Percentiles rank a stretch among this genome's conserved stretches.
Conservation (phyloP, 2,797 vertebrate species). For the Decapterus maruadsi region DNA sequence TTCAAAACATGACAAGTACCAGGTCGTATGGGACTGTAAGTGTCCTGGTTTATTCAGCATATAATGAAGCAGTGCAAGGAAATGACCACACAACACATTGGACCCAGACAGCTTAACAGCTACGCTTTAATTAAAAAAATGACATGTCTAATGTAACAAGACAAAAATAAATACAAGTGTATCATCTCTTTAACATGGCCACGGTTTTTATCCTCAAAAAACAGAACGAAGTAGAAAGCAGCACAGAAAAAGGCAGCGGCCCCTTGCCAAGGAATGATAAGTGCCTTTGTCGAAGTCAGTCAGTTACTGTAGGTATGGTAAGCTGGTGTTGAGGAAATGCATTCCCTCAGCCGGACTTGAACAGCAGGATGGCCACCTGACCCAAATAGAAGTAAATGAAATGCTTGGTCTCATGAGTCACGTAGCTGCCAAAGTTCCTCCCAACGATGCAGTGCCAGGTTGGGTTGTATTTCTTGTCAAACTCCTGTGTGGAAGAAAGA, state of each 20-base stretch:
- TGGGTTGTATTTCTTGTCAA: slow-evolving; percentile 98
- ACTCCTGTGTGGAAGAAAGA: slow-evolving; percentile 86
- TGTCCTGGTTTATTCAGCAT: not conserved
- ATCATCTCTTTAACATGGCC: slow-evolving; percentile 84
- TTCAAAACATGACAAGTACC: not conserved
- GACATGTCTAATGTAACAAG: slow-evolving; percentile 82
- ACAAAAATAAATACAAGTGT: slow-evolving; percentile 95
- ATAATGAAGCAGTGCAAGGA: slow-evolving; percentile 13
- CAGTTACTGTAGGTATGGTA: slow-evolving; percentile 84
- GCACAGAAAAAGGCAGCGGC: slow-evolving; percentile 86
- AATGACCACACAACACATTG: slow-evolving; percentile 62
- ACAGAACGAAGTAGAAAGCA: slow-evolving; percentile 87
- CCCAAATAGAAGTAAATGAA: slow-evolving; percentile 99
- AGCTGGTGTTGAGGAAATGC: slow-evolving; percentile 51
- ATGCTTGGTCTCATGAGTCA: slow-evolving; percentile 98
- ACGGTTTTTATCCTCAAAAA: slow-evolving; percentile 74
- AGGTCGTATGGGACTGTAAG: not conserved
- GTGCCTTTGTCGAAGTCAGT: slow-evolving; percentile 88
- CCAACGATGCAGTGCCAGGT: slow-evolving; percentile 99
- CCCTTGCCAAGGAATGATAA: slow-evolving; percentile 89
- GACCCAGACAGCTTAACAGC: slow-evolving; percentile 75
- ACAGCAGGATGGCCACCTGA: slow-evolving; percentile 97
- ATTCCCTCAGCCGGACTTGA: slow-evolving; percentile 93
- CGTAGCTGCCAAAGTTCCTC: slow-evolving; percentile 97
- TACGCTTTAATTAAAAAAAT: slow-evolving; percentile 85